Evolutionary conservation across 2,888 invertebrate genomes (phyloP).

Genomic region (Lathronympha strigana): DNA sequence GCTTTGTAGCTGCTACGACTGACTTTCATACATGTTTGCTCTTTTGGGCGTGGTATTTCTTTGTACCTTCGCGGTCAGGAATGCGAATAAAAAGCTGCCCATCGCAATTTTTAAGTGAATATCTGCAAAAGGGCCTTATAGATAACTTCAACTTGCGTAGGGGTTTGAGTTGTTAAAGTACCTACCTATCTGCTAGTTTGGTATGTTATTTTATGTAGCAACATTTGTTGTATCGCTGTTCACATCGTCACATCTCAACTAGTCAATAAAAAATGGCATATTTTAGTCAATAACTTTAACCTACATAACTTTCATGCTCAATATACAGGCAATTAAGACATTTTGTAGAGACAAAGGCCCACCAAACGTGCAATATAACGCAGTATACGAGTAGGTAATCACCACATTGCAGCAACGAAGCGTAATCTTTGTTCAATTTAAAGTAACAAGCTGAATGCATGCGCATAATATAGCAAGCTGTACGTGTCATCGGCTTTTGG

Average conservation of each 20-base stretch:
- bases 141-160: background rate
- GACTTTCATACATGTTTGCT: conserved; percentile 25
- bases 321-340: no score
- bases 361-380: background rate
- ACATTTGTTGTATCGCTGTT: no score
- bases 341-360: background rate
- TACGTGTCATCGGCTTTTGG: conserved; percentile 72
- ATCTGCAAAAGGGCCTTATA: background rate
- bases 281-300: no score
- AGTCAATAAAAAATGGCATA: no score
- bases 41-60: conserved; percentile 15
- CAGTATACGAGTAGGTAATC: conserved; percentile 4
- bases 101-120: background rate
- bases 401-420: conserved; percentile 26
- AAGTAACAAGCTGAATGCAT: conserved; percentile 71
- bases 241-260: no score
- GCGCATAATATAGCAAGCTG: conserved; percentile 65
- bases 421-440: conserved; percentile 63
- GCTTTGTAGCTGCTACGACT: conserved; percentile 23
- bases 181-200: no score
- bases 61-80: conserved; percentile 6
- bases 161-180: background rate
- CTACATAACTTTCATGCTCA: no score
- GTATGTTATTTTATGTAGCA: no score
- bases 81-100: background rate